Evolutionary conservation across 1,140 invertebrate species (phyloP).

Genomic region (Zelostemma sp.): DNA sequence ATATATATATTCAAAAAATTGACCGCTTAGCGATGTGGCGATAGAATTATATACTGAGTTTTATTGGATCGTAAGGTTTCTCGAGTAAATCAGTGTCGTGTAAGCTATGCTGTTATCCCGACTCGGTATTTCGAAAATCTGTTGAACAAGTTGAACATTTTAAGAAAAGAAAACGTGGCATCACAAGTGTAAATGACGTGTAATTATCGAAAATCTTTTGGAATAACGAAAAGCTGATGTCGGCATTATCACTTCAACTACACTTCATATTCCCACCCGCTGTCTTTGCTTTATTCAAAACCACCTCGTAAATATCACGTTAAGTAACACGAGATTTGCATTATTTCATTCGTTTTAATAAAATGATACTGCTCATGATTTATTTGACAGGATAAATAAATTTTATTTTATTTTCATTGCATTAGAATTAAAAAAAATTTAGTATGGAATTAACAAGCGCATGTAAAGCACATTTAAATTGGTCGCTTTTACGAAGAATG

Average conservation of each 20-base stretch:
- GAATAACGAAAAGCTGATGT: conserved; percentile 35
- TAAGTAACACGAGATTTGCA: conserved; percentile 28
- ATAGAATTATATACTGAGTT: neutral
- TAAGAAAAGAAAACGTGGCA: conserved; percentile 47
- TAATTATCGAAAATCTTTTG: conserved; percentile 44
- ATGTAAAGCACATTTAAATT: too few species aligned
- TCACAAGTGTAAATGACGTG: conserved; percentile 36
- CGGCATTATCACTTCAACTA: conserved; percentile 39
- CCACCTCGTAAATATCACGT: conserved; percentile 32
- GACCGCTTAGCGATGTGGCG: too few species aligned
- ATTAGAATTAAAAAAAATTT: conserved; percentile 1
- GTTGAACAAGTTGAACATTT: conserved; percentile 31
- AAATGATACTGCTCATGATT: conserved; percentile 3
- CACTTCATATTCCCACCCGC: conserved; percentile 36
- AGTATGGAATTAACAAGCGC: too few species aligned
- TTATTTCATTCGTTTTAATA: conserved; percentile 15
- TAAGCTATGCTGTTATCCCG: conserved; percentile 38
- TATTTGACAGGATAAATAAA: neutral
- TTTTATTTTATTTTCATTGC: too few species aligned
- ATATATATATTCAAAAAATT: neutral
- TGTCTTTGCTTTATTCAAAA: conserved; percentile 26
- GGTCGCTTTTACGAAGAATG: too few species aligned
- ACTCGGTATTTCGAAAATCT: conserved; percentile 44
- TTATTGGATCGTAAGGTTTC: conserved; percentile 44
- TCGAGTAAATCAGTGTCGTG: too few species aligned